Evolutionary conservation across 2,888 invertebrate genomes (phyloP), one percentile per base, ranked within the genome.

Genomic region (Mimumesa dahlbomi): DNA sequence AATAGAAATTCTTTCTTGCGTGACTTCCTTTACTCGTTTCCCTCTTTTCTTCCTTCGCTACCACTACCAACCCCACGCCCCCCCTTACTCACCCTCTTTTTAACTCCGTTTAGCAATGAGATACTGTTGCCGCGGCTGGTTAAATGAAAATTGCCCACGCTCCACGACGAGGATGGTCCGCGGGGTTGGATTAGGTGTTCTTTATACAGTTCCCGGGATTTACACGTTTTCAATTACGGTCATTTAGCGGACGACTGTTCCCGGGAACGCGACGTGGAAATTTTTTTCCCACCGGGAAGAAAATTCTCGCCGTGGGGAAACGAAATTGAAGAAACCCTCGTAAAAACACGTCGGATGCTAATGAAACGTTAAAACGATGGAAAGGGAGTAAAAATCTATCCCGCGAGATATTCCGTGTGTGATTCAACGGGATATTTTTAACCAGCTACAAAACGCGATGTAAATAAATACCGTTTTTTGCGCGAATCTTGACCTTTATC

Each of bases 1-100:
- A 52, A 38, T 54, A 45, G 36, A 75, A 77, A 77, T 77, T 82
- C 79, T 77, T 79, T 82, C 79, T 63, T 83, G 82, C 81, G 82
- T 86, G 84, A 85, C 79, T 84, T 83, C 80, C n/a, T 6, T 36
- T 71, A 62, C 76, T 70, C 22, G 19, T 6, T 6, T 36, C 36
- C 4, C 34, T 34, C 49, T 19, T 11, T 19, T 5, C 5, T 34
- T 14, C 3, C 14, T 14, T 11, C 34, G 9, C 48, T 13, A 22
- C 29, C 45, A 6, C 25, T 6, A 7, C 48, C 16, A 13, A 22
- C 52, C 21, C 34, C 31, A 25, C 13, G 4, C 21, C 25, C 22
- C 29, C 43, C 22, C 22, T 59, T 50, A 45, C 18, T 18, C 14
- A 14, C 40, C 40, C 52, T n/a, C 42, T 34, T 38, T 36, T 36